phyloP scores from a whole-genome alignment of 2,797 vertebrate genomes.

The Bovichtus diacanthus region DNA sequence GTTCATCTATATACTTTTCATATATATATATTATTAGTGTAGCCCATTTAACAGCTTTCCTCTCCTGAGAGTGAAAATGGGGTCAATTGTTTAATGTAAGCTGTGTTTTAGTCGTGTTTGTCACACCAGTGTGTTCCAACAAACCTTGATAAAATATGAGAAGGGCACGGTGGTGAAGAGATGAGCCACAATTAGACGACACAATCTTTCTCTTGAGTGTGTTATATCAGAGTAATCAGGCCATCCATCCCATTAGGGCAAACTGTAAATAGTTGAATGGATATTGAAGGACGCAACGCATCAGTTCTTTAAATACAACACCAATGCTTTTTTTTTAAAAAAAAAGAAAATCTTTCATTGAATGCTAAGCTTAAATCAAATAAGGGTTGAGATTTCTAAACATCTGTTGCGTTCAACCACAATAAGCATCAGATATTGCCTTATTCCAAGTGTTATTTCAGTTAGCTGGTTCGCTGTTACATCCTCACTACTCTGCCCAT shows the following conservation, averaged over 20 bases:
- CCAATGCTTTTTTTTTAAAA: background rate
- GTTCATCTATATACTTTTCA: conserved; percentile 53
- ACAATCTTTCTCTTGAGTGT: conserved; percentile 27
- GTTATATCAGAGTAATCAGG: conserved; percentile 55
- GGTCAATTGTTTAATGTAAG: conserved; percentile 75
- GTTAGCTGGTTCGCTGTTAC: background rate
- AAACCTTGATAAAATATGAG: conserved; percentile 44
- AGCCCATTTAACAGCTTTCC: conserved; percentile 68
- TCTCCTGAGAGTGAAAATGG: conserved; percentile 76
- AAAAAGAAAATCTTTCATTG: background rate
- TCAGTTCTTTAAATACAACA: background rate
- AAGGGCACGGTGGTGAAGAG: conserved; percentile 31
- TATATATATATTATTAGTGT: conserved; percentile 73
- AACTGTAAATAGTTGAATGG: conserved; percentile 15
- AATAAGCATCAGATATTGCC: background rate
- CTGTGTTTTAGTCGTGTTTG: conserved; percentile 67
- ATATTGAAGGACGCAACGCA: conserved; percentile 9
- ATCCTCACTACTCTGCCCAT: background rate
- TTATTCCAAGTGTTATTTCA: background rate
- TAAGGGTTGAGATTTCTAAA: background rate
- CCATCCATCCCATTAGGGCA: conserved; percentile 26
- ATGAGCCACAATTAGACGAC: conserved; percentile 45
- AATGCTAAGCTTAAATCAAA: background rate
- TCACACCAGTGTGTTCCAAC: conserved; percentile 61
- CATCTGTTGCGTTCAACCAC: background rate